These are phyloP conservation scores for Leucophenga varia DNA, from an alignment of 1,140 invertebrate genomes.

Conservation along the genomic window DNA sequence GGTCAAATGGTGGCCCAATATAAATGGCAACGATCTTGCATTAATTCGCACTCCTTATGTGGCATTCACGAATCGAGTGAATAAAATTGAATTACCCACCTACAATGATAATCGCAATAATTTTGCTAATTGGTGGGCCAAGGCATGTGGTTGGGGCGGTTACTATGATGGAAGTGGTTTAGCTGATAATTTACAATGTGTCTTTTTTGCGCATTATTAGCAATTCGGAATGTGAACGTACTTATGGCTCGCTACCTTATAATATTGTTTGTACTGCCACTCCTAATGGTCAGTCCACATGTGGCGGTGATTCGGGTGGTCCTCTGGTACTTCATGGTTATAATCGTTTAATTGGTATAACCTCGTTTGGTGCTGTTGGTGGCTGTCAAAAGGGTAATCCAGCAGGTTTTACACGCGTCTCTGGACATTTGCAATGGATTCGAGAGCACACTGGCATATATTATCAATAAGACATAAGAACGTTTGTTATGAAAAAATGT, in stretches of 20 bases:
- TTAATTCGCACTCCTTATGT: no score
- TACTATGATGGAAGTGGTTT: conserved; percentile 23
- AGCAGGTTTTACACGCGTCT: no score
- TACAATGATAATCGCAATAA: no score
- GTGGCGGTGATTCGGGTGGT: conserved; percentile 60
- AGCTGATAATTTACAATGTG: conserved; percentile 19
- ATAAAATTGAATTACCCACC: no score
- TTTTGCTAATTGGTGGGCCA: conserved; percentile 17
- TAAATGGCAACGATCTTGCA: no score
- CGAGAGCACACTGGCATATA: no score
- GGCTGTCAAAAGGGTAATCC: no score
- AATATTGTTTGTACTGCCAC: conserved; percentile 24
- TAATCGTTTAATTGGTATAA: conserved; percentile 56
- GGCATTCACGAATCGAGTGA: no score
- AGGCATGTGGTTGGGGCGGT: conserved; percentile 23
- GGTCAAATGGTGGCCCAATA: no score
- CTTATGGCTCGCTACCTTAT: conserved; percentile 17
- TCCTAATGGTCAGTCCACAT: conserved; percentile 20
- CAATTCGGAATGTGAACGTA: conserved; percentile 14
- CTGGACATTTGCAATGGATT: no score
- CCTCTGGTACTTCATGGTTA: conserved; percentile 55
- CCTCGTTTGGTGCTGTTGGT: conserved; percentile 47
- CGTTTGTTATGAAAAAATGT: no score
- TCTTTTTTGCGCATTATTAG: conserved; percentile 22
- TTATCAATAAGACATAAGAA: no score